Percentiles rank a stretch among this genome's conserved stretches.
These are phyloP conservation scores for Hyperoplus immaculatus DNA, from an alignment of 2,797 vertebrate species.

Conservation along the genomic window DNA sequence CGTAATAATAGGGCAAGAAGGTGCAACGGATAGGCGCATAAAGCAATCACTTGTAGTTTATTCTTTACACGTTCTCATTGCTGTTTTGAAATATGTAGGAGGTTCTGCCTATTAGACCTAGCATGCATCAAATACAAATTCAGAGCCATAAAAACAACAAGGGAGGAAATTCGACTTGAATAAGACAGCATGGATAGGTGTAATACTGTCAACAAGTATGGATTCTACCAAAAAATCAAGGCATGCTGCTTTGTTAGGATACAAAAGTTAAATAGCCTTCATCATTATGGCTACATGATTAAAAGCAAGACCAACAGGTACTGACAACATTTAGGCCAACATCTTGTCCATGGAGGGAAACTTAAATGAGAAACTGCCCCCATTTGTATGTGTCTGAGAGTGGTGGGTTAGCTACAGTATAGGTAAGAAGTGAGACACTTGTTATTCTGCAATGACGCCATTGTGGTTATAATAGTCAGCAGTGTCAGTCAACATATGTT, in stretches of 20 bases:
- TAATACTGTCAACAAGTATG: background rate
- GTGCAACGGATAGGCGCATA: background rate
- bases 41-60: background rate
- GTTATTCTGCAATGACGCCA: background rate
- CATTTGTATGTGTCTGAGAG: background rate
- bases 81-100: background rate
- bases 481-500: slow-evolving; percentile 4
- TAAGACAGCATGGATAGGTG: no score
- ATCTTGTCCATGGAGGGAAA: background rate
- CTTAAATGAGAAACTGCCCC: background rate
- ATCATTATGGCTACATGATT: background rate
- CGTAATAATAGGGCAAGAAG: background rate
- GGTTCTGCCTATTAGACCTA: background rate
- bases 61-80: background rate
- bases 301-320: background rate
- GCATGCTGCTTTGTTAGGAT: background rate
- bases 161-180: background rate
- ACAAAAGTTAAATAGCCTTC: background rate
- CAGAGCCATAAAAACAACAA: background rate
- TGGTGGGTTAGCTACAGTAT: background rate
- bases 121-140: background rate
- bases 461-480: background rate
- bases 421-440: background rate
- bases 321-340: background rate
- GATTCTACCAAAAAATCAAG: background rate